phyloP scores from a whole-genome alignment of 2,888 invertebrate species.

The Eupithecia exiguata region DNA sequence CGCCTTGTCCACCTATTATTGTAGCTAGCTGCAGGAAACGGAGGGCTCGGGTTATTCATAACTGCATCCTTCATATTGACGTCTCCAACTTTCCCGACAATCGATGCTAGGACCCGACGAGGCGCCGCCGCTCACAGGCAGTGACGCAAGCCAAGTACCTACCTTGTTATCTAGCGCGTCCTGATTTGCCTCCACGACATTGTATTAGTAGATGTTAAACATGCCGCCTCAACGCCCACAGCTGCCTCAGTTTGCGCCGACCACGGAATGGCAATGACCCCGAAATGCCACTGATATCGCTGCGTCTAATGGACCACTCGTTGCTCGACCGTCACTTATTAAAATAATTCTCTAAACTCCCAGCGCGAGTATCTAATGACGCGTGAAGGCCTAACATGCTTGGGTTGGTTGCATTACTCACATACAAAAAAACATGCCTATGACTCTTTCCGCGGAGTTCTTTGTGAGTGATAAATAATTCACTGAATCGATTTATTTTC shows the following conservation, averaged over 20 bases:
- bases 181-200: not conserved
- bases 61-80: not conserved
- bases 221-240: not conserved
- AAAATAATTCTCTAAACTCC: not conserved
- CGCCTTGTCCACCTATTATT: too few relatives aligned
- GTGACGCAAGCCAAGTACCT: not conserved
- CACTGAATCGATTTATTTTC: not conserved
- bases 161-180: too few relatives aligned
- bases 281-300: not conserved
- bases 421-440: not conserved
- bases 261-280: conserved; percentile 1
- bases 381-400: not conserved
- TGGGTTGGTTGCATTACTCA: too few relatives aligned
- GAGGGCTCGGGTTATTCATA: not conserved
- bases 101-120: not conserved
- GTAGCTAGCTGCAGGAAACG: not conserved
- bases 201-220: not conserved
- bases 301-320: not conserved
- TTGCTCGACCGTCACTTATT: too few relatives aligned
- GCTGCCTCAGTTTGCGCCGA: not conserved
- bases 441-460: not conserved
- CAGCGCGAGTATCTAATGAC: not conserved
- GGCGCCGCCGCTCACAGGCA: not conserved
- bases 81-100: not conserved
- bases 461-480: not conserved